Conservation (phyloP, 2,113 vertebrate species). For the Bufo bufo region DNA sequence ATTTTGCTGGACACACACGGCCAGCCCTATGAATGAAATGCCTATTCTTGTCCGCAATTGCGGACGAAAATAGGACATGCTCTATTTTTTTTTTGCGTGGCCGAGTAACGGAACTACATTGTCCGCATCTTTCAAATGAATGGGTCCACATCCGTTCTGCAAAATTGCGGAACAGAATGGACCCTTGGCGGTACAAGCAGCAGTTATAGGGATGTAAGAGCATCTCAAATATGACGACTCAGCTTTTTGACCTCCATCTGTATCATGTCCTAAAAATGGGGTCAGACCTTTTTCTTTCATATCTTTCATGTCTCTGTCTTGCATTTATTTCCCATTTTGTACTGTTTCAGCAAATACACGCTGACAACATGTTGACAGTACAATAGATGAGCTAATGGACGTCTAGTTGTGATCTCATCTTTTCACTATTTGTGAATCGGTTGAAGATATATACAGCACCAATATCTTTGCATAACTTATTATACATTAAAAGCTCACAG, state of each 20-base stretch:
- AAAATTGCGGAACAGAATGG: too few relatives aligned
- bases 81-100: too few relatives aligned
- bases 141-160: too few relatives aligned
- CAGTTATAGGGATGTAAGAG: background rate
- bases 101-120: too few relatives aligned
- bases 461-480: background rate
- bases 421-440: background rate
- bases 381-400: background rate
- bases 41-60: too few relatives aligned
- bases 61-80: too few relatives aligned
- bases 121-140: too few relatives aligned
- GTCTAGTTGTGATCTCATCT: slow-evolving; percentile 2
- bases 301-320: background rate
- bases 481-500: background rate
- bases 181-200: background rate
- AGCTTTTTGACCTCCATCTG: background rate
- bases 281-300: background rate
- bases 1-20: too few relatives aligned
- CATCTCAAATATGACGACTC: background rate
- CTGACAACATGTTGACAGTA: background rate
- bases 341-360: background rate
- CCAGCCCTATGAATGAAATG: too few relatives aligned
- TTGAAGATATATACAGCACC: background rate
- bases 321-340: background rate
- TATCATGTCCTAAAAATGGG: background rate